phyloP scores from a whole-genome alignment of 2,888 invertebrate genomes.

The Unio pictorum region DNA sequence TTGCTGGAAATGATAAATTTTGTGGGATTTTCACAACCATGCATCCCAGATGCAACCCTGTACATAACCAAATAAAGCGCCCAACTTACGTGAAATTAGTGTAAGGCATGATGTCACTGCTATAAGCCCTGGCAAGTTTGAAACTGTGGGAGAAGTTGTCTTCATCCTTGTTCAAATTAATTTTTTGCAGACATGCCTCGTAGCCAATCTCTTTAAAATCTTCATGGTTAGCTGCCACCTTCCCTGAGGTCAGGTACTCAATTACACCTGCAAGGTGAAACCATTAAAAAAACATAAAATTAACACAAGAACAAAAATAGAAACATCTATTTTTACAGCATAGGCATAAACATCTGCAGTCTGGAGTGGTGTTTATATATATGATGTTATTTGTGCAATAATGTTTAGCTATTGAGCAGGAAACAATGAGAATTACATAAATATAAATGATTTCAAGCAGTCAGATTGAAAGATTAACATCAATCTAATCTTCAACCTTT shows the following conservation, averaged over 20 bases:
- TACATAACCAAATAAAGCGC: too few species aligned
- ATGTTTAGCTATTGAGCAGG: too few species aligned
- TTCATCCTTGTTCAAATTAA: slow-evolving; percentile 75
- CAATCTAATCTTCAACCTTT: too few species aligned
- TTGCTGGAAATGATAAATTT: too few species aligned
- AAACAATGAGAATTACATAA: too few species aligned
- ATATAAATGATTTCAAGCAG: too few species aligned
- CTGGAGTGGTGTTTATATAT: background rate
- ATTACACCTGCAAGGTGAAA: slow-evolving; percentile 83
- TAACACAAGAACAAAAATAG: slow-evolving; percentile 2
- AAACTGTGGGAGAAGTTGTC: slow-evolving; percentile 91
- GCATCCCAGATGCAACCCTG: too few species aligned
- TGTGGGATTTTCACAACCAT: too few species aligned
- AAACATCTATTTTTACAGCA: background rate
- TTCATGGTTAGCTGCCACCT: slow-evolving; percentile 90
- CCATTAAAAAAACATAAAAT: slow-evolving; percentile 1
- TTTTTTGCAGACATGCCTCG: slow-evolving; percentile 90
- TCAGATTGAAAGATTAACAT: too few species aligned
- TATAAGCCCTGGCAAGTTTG: slow-evolving; percentile 94
- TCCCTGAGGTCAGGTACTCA: slow-evolving; percentile 93
- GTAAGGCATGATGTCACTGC: slow-evolving; percentile 94
- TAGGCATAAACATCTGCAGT: background rate
- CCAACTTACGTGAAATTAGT: slow-evolving; percentile 95
- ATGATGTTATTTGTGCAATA: too few species aligned
- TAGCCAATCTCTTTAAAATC: slow-evolving; percentile 98